Evolutionary conservation across 2,113 vertebrate genomes (phyloP), one percentile per base, ranked within the genome.

Genomic region (Peromyscus leucopus): DNA sequence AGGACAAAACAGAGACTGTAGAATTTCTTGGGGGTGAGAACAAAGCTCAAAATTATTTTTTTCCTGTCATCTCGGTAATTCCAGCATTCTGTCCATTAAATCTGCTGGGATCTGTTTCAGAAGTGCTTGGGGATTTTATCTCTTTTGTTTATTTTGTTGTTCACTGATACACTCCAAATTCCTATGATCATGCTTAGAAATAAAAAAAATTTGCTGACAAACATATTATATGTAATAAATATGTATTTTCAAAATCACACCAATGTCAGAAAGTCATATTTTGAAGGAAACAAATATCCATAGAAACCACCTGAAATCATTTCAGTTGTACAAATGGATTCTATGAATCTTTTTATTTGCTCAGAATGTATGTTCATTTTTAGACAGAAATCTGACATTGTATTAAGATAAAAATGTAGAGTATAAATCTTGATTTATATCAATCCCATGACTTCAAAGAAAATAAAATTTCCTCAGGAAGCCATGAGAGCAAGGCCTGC

Each of bases 361-460:
- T 78, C 51, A 84, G 86, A 92, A 55, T 85, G 1, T 87, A 26
- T 31, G 21, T 69, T 13, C 33, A 33, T 65, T 93, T 97, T 42
- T 92, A 94, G 63, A 83, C 42, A 83, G 72, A 93, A 97, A 63
- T 65, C 26, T n/a, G 33, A n/a, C 59, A 72, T 19, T 26, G 51
- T 51, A 15, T 67, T 79, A 67, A 90, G n/a, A 19, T 15, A 24
- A 36, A 57, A 93, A 48, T 51, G 26, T 63, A 69, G 7, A 82
- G 3, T 5, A 24, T 24, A 71, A 21, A 69, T 4, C 2, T 92
- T 51, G 51, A 74, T 76, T 96, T 76, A 88, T 46, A 76, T 87
- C 7, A 39, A 61, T 21, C 63, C 26, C 63, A 48, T 78, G 17
- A 78, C 55, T 88, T 96, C 42, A 90, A 94, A 76, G 71, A 65